phyloP scores from a whole-genome alignment of 2,797 vertebrate genomes.

The Enteromius thamalakanensis region DNA sequence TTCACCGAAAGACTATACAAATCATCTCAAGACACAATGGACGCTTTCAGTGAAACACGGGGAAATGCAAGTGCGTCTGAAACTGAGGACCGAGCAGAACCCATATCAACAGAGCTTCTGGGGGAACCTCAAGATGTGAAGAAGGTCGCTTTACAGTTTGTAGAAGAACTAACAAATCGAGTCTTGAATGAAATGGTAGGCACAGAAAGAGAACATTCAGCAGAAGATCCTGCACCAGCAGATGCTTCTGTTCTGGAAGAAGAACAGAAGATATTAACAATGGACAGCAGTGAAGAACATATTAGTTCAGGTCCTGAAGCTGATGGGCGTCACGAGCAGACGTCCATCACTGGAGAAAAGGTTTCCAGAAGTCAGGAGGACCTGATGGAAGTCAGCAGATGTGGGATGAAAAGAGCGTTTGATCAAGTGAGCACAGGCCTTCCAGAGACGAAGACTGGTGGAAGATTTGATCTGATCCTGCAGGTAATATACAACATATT shows the following conservation, averaged over 20 bases:
- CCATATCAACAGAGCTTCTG: not conserved
- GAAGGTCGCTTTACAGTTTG: not conserved
- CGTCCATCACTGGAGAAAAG: constrained; percentile 22
- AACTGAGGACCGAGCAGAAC: constrained; percentile 3
- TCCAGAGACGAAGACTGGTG: constrained; percentile 12
- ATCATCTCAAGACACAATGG: not conserved
- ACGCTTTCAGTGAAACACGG: not conserved
- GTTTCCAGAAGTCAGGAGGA: constrained; percentile 10
- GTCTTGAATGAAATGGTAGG: constrained; percentile 17
- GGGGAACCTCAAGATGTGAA: not conserved
- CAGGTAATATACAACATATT: constrained; percentile 38
- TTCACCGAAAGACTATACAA: constrained; percentile 10
- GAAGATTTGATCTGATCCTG: not conserved
- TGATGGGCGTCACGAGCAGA: constrained; percentile 7
- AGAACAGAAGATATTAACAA: not conserved
- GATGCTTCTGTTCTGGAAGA: constrained; percentile 1
- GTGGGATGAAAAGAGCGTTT: constrained; percentile 21
- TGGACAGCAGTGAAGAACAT: not conserved
- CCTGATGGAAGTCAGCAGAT: constrained; percentile 29
- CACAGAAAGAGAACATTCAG: not conserved
- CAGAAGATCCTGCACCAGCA: not conserved
- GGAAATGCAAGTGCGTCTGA: not conserved
- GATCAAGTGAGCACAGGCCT: constrained; percentile 34
- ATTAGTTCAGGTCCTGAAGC: not conserved
- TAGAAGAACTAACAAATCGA: constrained; percentile 23